These are phyloP conservation scores for Chromis chromis DNA, from an alignment of 2,797 vertebrate genomes.

Conservation along the genomic window DNA sequence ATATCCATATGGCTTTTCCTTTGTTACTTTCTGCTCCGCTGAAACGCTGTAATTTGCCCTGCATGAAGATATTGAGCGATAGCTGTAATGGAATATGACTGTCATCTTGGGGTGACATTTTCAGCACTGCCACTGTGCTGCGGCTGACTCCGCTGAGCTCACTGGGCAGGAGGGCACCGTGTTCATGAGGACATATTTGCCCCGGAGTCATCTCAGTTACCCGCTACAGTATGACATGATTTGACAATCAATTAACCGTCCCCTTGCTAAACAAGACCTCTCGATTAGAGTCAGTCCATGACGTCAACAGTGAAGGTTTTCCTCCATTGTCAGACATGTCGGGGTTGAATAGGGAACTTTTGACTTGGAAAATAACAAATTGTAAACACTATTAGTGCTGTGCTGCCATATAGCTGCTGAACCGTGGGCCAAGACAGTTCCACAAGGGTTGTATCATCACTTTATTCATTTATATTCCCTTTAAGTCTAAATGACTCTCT, in stretches of 20 bases:
- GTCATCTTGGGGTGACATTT: conserved; percentile 80
- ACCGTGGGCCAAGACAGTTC: not conserved
- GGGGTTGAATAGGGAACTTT: conserved; percentile 15
- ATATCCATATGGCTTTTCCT: conserved; percentile 71
- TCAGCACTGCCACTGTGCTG: conserved; percentile 81
- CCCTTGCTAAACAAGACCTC: conserved; percentile 66
- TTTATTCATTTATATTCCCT: conserved; percentile 2
- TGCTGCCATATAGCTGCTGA: not conserved
- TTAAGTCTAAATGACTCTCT: conserved; percentile 8
- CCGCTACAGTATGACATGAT: conserved; percentile 76
- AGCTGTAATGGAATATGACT: conserved; percentile 81
- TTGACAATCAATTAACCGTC: conserved; percentile 84
- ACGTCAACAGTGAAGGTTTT: conserved; percentile 62
- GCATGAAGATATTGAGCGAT: conserved; percentile 82
- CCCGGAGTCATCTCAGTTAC: conserved; percentile 82
- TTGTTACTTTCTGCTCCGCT: conserved; percentile 71
- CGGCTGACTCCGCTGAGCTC: conserved; percentile 74
- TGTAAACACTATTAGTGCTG: not conserved
- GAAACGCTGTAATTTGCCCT: conserved; percentile 81
- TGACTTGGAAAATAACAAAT: conserved; percentile 5
- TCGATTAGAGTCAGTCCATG: conserved; percentile 43
- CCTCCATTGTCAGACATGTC: conserved; percentile 37
- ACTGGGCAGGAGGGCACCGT: conserved; percentile 71
- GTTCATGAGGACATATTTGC: conserved; percentile 80
- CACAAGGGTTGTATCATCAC: not conserved